These are phyloP conservation scores for Ctenicera cuprea DNA, from an alignment of 2,888 invertebrate genomes.

Conservation along the genomic window DNA sequence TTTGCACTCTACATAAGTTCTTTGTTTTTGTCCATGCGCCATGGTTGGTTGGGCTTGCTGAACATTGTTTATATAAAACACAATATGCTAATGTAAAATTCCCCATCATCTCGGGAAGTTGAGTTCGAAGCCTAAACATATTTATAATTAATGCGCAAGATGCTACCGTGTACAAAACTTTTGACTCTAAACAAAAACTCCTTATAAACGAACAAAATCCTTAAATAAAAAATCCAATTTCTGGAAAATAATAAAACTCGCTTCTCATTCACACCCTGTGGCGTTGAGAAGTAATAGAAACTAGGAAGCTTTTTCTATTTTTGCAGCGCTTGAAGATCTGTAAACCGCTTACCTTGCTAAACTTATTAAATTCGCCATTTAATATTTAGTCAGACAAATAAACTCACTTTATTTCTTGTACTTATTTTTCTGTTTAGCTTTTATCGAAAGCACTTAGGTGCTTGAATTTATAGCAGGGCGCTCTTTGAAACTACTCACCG, in stretches of 20 bases:
- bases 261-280: slow-evolving; percentile 56
- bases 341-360: slow-evolving; percentile 38
- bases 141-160: slow-evolving; percentile 28
- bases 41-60: slow-evolving; percentile 20
- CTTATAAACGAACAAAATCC: slow-evolving; percentile 12
- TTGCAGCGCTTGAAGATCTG: slow-evolving; percentile 32
- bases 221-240: slow-evolving; percentile 40
- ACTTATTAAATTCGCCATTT: slow-evolving; percentile 39
- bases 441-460: background rate
- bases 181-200: slow-evolving; percentile 18
- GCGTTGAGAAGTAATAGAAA: slow-evolving; percentile 53
- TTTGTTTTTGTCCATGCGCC: slow-evolving; percentile 26
- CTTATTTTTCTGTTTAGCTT: background rate
- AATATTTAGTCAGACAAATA: slow-evolving; percentile 14
- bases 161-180: slow-evolving; percentile 11
- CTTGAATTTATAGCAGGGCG: background rate
- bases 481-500: background rate
- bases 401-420: background rate
- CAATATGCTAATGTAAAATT: slow-evolving; percentile 26
- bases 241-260: slow-evolving; percentile 52
- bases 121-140: background rate
- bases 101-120: slow-evolving; percentile 11
- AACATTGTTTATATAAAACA: slow-evolving; percentile 21
- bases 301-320: slow-evolving; percentile 41
- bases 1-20: slow-evolving; percentile 26